Base-by-base conservation (phyloP, 2,888 invertebrate genomes). In the Tryphoninae sp. region DNA sequence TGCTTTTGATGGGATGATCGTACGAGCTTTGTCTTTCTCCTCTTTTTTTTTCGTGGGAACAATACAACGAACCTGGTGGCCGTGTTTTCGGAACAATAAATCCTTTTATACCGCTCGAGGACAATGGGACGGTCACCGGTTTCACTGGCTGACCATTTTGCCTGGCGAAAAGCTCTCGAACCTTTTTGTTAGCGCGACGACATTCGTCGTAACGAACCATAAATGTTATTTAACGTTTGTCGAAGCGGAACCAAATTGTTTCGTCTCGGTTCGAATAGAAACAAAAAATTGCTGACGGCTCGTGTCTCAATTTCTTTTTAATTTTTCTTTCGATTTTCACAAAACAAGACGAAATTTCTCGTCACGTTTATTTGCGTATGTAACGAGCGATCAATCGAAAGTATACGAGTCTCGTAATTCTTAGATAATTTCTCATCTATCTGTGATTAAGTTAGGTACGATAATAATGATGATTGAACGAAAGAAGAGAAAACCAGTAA, bases 401-500 rank as follows among this genome's bases (percentile, higher is more conserved):
- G 13, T 26, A 19, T 45, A 45, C 13, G 13, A 13, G 45, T 45
- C 45, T 45, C 45, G 45, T 45, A 9, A 45, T 45, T 45, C 45
- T 45, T 45, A 11, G 11, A 45, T 45, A 45, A 45, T 13, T 45
- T 45, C 45, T 45, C 45, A 3, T 13, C 45, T 45, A 45, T 45
- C 45, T 45, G 33, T 33, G 4, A 6, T 1, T 45, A 9, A 45
- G 2, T 11, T 9, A 45, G 45, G 9, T 13, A 45, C 7, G 13
- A 45, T 45, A 11, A 45, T 45, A 45, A 45, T 45, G 45, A 45
- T 45, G 13, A 45, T 45, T 13, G 13, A 45, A 9, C 2, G 13
- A 13, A 13, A 45, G 45, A 49, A 71, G 45, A 80, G 62, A 53
- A 16, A 22, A 22, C 64, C 73, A 51, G 64, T 62, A 40, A 19